A percentile compares a stretch with the other conserved stretches of the same genome.
Conservation (phyloP, 2,888 invertebrate species). For the Caenorhabditis imperialis region DNA sequence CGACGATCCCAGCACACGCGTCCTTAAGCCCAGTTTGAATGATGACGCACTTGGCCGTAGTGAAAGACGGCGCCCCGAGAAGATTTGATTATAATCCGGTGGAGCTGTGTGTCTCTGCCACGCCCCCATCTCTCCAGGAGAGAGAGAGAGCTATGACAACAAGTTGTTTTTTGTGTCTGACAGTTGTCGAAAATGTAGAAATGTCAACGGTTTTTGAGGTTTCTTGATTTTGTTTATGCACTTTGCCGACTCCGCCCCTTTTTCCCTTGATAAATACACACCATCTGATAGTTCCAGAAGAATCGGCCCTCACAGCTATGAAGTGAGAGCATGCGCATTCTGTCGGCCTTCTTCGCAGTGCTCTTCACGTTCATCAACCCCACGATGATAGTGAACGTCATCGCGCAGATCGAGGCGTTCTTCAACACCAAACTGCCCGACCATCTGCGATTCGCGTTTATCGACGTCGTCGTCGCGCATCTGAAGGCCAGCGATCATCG, state of each 20-base stretch:
- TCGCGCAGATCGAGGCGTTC: conserved; percentile 53
- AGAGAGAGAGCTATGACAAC: too few relatives aligned
- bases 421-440: conserved; percentile 49
- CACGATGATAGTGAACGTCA: conserved; percentile 64
- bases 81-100: conserved; percentile 60
- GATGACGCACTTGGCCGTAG: conserved; percentile 52
- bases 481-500: conserved; percentile 35
- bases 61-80: too few relatives aligned
- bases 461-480: conserved; percentile 35
- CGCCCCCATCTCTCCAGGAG: conserved; percentile 14
- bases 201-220: conserved; percentile 4
- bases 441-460: conserved; percentile 20
- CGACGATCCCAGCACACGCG: too few relatives aligned
- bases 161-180: too few relatives aligned
- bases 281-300: too few relatives aligned
- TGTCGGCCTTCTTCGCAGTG: conserved; percentile 68
- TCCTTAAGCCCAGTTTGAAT: conserved; percentile 3
- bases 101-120: conserved; percentile 11
- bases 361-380: conserved; percentile 70
- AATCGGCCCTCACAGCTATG: too few relatives aligned
- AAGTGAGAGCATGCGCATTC: conserved; percentile 62
- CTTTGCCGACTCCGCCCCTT: not conserved
- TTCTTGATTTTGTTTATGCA: conserved; percentile 1
- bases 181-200: not conserved
- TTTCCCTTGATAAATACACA: too few relatives aligned